These are phyloP conservation scores for Aethina tumida DNA, from an alignment of 1,140 invertebrate species.

Conservation along the genomic window DNA sequence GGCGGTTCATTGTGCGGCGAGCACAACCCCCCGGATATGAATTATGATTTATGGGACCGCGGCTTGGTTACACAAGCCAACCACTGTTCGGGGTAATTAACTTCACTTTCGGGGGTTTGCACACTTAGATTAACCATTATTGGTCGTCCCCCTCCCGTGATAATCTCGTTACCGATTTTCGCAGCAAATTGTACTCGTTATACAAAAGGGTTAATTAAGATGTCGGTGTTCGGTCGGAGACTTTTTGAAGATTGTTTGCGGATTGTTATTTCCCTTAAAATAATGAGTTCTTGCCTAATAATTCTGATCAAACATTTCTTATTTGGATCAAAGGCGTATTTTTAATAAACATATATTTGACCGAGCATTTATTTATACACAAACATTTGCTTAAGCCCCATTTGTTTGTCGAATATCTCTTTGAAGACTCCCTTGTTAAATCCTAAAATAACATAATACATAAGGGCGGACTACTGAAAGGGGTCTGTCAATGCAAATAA, in stretches of 20 bases:
- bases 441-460: conserved; percentile 20
- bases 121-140: conserved; percentile 25
- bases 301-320: not conserved
- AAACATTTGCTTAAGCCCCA: conserved; percentile 10
- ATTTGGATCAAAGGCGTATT: not conserved
- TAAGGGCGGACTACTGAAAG: conserved; percentile 9
- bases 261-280: not conserved
- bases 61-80: conserved; percentile 24
- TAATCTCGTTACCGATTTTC: conserved; percentile 7
- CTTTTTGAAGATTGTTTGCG: conserved; percentile 9
- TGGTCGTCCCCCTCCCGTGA: conserved; percentile 12
- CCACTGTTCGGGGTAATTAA: conserved; percentile 31
- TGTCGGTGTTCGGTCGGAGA: conserved; percentile 7
- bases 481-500: not conserved
- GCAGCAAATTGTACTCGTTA: conserved; percentile 1
- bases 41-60: conserved; percentile 28
- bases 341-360: conserved; percentile 2
- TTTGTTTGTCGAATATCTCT: conserved; percentile 12
- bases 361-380: conserved; percentile 6
- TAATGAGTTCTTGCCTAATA: conserved; percentile 4
- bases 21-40: conserved; percentile 24
- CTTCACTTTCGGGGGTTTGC: conserved; percentile 23
- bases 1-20: conserved; percentile 19
- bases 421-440: conserved; percentile 20
- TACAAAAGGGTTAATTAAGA: conserved; percentile 14